Evolutionary conservation across 2,888 invertebrate species (phyloP).

Genomic region (Phyto melanocephala): DNA sequence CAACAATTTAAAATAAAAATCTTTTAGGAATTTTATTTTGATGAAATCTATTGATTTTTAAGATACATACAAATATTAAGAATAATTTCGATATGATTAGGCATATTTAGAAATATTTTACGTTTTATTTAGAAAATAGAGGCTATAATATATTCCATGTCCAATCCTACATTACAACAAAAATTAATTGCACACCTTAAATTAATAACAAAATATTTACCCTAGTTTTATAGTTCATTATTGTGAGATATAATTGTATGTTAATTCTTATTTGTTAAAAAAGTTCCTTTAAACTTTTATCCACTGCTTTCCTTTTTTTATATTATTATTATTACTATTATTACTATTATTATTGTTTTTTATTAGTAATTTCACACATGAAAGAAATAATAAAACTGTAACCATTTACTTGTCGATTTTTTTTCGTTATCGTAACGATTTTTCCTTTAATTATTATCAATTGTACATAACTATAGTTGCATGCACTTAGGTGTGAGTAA

Average conservation of each 20-base stretch:
- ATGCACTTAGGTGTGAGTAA: background rate
- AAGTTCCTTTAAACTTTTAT: conserved; percentile 1
- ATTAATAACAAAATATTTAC: conserved; percentile 44
- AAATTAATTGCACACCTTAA: background rate
- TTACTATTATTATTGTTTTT: no score
- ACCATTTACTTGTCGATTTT: conserved; percentile 18
- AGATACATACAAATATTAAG: no score
- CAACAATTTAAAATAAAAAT: no score
- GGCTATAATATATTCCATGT: no score
- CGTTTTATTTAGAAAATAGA: no score
- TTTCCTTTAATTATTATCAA: conserved; percentile 49
- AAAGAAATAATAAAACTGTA: conserved; percentile 5
- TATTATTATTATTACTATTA: no score
- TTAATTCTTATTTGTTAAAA: background rate
- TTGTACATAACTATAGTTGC: background rate
- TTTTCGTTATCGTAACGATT: conserved; percentile 57
- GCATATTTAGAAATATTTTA: no score
- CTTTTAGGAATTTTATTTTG: no score
- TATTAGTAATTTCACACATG: conserved; percentile 34
- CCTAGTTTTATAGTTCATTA: conserved; percentile 58
- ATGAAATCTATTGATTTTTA: background rate
- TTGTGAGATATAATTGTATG: background rate
- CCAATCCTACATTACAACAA: no score
- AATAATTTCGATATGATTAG: no score
- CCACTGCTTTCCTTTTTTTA: background rate